Conservation (phyloP, 2,113 vertebrate genomes). For the Ammodytes dubius region DNA sequence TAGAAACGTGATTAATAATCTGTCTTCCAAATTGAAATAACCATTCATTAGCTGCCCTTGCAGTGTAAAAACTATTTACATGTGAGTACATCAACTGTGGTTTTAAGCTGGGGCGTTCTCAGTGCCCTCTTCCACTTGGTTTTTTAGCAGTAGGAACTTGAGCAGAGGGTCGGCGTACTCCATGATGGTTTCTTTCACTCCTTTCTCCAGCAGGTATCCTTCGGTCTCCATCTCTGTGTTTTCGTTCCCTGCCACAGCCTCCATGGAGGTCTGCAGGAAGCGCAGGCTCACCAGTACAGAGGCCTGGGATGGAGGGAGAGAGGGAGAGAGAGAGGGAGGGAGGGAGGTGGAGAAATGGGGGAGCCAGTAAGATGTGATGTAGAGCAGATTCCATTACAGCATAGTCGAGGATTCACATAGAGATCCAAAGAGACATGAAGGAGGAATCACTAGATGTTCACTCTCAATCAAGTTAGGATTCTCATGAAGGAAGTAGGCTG, state of each 20-base stretch:
- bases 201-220: slow-evolving; percentile 88
- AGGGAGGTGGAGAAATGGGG: background rate
- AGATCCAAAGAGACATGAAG: background rate
- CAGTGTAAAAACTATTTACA: slow-evolving; percentile 66
- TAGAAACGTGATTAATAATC: slow-evolving; percentile 25
- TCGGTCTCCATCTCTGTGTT: slow-evolving; percentile 87
- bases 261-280: slow-evolving; percentile 89
- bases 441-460: background rate
- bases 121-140: slow-evolving; percentile 78
- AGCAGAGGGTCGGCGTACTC: slow-evolving; percentile 73
- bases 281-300: slow-evolving; percentile 88
- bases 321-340: background rate
- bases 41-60: slow-evolving; percentile 23
- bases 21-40: slow-evolving; percentile 14
- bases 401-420: background rate
- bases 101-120: slow-evolving; percentile 57
- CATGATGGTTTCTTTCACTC: slow-evolving; percentile 86
- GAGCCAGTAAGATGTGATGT: background rate
- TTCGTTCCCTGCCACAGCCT: slow-evolving; percentile 85
- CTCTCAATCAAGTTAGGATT: slow-evolving; percentile 5
- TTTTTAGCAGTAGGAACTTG: slow-evolving; percentile 80
- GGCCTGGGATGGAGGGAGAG: slow-evolving; percentile 66
- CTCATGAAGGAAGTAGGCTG: background rate
- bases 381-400: background rate
- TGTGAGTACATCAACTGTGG: slow-evolving; percentile 8